Conservation (phyloP, 2,888 invertebrate genomes). For the Lasius platythorax region DNA sequence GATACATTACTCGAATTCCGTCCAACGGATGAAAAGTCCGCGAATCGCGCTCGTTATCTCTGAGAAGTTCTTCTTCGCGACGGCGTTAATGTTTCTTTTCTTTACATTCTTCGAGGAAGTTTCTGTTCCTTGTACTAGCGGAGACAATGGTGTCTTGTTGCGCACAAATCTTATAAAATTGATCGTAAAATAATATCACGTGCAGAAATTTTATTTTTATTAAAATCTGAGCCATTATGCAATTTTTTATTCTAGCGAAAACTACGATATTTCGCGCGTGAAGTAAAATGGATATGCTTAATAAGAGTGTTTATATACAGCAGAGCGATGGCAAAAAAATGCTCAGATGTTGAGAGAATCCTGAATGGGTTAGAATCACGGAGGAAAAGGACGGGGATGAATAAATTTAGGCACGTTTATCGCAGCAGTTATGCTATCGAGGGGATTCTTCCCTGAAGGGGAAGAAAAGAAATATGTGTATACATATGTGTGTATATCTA, state of each 20-base stretch:
- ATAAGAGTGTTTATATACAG: constrained; percentile 36
- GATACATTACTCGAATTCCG: constrained; percentile 70
- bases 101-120: constrained; percentile 15
- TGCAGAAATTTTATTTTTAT: constrained; percentile 20
- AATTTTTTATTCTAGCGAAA: constrained; percentile 15
- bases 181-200: constrained; percentile 17
- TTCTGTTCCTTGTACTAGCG: not conserved
- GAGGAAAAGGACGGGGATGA: constrained; percentile 66
- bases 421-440: constrained; percentile 54
- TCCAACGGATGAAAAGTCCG: constrained; percentile 68
- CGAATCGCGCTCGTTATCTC: constrained; percentile 38
- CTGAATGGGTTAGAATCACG: constrained; percentile 32
- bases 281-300: constrained; percentile 23
- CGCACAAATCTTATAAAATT: not conserved
- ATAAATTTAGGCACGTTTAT: constrained; percentile 71
- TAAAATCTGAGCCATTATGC: constrained; percentile 27
- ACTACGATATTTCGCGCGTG: not conserved
- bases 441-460: constrained; percentile 49
- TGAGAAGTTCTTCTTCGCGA: constrained; percentile 57
- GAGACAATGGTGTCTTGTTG: not conserved
- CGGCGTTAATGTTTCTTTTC: constrained; percentile 58
- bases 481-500: not conserved
- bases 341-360: constrained; percentile 42
- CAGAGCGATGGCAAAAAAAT: constrained; percentile 8
- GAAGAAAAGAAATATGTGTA: constrained; percentile 27